phyloP scores from a whole-genome alignment of 2,113 vertebrate genomes.

The Aspiorhynchus laticeps region DNA sequence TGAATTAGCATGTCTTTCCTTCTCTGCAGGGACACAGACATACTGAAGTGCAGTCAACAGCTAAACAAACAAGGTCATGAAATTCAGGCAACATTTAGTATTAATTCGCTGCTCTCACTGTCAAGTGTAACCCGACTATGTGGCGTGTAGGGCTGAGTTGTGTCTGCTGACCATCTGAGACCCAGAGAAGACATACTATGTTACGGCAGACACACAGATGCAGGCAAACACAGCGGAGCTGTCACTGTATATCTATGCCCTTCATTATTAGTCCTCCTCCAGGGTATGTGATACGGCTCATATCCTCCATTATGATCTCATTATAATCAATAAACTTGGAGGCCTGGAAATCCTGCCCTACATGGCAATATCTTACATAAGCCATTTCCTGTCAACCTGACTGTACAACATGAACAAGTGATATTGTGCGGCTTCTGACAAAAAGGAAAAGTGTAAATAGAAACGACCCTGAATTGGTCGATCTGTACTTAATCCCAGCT shows the following conservation, averaged over 20 bases:
- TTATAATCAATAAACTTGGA: conserved; percentile 60
- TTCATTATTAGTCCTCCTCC: conserved; percentile 62
- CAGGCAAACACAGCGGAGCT: conserved; percentile 28
- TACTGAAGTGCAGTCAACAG: conserved; percentile 7
- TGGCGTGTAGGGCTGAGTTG: neutral
- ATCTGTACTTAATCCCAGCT: conserved; percentile 10
- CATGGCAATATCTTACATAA: conserved; percentile 43
- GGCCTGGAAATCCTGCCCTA: conserved; percentile 39
- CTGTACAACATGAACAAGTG: conserved; percentile 14
- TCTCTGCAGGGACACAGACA: conserved; percentile 29
- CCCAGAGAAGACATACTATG: conserved; percentile 20
- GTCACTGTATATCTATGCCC: conserved; percentile 39
- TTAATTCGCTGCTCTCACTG: neutral
- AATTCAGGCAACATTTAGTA: conserved; percentile 1
- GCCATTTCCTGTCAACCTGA: conserved; percentile 40
- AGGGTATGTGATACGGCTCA: conserved; percentile 53
- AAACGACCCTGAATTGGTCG: neutral
- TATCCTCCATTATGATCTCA: conserved; percentile 57
- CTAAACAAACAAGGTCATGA: conserved; percentile 48
- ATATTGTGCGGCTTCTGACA: neutral
- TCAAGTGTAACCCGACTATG: conserved; percentile 1
- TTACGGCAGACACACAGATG: conserved; percentile 40
- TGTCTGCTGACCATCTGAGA: conserved; percentile 24
- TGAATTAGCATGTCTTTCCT: conserved; percentile 47
- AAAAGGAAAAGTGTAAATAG: neutral